A percentile compares a stretch with the other conserved stretches of the same genome.
Conservation (phyloP, 1,140 invertebrate species). For the Aphis gossypii region DNA sequence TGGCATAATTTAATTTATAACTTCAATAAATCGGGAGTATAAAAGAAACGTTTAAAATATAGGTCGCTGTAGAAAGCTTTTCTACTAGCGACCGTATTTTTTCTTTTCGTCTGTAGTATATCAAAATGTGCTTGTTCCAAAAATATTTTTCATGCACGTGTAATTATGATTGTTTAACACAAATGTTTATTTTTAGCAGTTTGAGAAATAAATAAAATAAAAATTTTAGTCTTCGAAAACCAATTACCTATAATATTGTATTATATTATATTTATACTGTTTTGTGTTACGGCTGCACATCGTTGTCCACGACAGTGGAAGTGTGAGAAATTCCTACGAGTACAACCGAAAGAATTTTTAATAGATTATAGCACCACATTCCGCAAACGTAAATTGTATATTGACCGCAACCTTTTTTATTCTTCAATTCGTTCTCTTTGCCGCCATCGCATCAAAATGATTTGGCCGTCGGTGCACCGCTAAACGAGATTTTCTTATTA, state of each 20-base stretch:
- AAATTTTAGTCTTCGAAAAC: not conserved
- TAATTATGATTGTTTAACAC: not conserved
- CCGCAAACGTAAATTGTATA: not conserved
- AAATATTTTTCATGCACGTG: not conserved
- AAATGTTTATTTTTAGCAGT: not conserved
- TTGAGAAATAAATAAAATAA: not conserved
- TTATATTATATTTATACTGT: not conserved
- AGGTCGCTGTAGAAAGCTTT: not conserved
- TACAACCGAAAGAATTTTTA: not conserved
- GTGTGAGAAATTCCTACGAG: not conserved
- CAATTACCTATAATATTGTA: not conserved
- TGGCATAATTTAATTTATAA: not conserved
- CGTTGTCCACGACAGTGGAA: not conserved
- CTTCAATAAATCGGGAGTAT: not conserved
- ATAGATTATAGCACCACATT: not conserved
- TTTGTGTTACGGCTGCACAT: not conserved
- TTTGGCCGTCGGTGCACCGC: not conserved
- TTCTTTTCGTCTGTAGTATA: too few relatives aligned
- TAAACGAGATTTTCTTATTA: not conserved
- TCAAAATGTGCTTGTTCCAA: not conserved
- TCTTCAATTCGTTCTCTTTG: not conserved
- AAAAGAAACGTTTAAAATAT: conserved; percentile 14
- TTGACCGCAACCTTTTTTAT: not conserved
- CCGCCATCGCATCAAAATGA: not conserved
- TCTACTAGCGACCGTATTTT: too few relatives aligned